Evolutionary conservation across 2,113 vertebrate species (phyloP).

Genomic region (Paramormyrops kingsleyae): DNA sequence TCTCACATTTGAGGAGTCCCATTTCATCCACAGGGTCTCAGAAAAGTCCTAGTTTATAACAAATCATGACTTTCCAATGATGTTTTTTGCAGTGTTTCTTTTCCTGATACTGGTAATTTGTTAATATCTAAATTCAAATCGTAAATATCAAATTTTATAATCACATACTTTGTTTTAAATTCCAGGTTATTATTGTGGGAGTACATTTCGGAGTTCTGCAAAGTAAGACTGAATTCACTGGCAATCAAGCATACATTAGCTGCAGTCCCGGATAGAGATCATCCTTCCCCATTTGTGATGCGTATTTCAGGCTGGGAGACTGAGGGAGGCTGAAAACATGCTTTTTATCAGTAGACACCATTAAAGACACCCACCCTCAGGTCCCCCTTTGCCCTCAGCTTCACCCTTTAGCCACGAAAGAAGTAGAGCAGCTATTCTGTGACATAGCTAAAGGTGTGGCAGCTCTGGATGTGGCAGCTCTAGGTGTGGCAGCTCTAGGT

Average conservation of each 20-base stretch:
- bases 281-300: not conserved
- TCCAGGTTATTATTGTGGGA: not conserved
- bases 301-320: not conserved
- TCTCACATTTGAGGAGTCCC: not conserved
- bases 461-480: not conserved
- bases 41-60: not conserved
- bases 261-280: not conserved
- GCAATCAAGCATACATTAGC: not conserved
- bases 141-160: not conserved
- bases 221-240: not conserved
- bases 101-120: not conserved
- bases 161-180: not conserved
- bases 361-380: too few species aligned
- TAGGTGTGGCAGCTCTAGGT: not conserved
- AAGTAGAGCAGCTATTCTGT: not conserved
- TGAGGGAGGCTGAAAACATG: not conserved
- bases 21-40: not conserved
- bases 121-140: not conserved
- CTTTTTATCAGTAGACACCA: not conserved
- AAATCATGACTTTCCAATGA: not conserved
- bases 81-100: not conserved
- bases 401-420: not conserved
- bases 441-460: not conserved
- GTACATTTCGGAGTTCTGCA: not conserved
- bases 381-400: not conserved